Evolutionary conservation across 2,797 vertebrate genomes (phyloP).

Genomic region (Phoebastria nigripes): DNA sequence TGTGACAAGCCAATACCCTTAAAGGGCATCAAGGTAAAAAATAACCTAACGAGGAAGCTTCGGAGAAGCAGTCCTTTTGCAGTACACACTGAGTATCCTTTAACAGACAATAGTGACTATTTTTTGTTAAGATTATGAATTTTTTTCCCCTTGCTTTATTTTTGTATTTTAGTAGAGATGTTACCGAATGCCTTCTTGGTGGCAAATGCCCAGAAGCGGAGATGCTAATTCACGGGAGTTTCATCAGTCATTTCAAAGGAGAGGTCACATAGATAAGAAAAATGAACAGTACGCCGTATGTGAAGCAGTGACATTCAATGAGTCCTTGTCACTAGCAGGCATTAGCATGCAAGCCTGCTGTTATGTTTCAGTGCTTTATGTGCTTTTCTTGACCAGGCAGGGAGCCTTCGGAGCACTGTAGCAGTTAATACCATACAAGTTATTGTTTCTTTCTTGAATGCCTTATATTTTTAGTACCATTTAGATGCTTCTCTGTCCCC

Average conservation of each 20-base stretch:
- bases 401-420: constrained; percentile 48
- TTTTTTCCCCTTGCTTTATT: not conserved
- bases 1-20: not conserved
- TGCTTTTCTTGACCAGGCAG: constrained; percentile 68
- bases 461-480: constrained; percentile 63
- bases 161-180: not conserved
- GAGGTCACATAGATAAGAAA: constrained; percentile 72
- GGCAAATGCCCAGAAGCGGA: constrained; percentile 49
- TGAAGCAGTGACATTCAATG: constrained; percentile 69
- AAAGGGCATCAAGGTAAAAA: constrained; percentile 4
- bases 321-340: constrained; percentile 72
- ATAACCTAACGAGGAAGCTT: not conserved
- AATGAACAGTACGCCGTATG: constrained; percentile 53
- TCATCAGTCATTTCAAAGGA: constrained; percentile 66
- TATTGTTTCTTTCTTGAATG: constrained; percentile 72
- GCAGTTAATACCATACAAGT: constrained; percentile 58
- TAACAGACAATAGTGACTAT: not conserved
- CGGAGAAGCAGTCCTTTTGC: not conserved
- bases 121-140: not conserved
- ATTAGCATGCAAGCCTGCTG: constrained; percentile 71
- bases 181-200: constrained; percentile 46
- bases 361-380: constrained; percentile 56
- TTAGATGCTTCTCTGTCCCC: constrained; percentile 62
- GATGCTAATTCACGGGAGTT: constrained; percentile 62
- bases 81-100: not conserved